Percentiles rank a stretch among this genome's conserved stretches.
Conservation (phyloP, 2,113 vertebrate genomes). For the Daphoenositta chrysoptera region DNA sequence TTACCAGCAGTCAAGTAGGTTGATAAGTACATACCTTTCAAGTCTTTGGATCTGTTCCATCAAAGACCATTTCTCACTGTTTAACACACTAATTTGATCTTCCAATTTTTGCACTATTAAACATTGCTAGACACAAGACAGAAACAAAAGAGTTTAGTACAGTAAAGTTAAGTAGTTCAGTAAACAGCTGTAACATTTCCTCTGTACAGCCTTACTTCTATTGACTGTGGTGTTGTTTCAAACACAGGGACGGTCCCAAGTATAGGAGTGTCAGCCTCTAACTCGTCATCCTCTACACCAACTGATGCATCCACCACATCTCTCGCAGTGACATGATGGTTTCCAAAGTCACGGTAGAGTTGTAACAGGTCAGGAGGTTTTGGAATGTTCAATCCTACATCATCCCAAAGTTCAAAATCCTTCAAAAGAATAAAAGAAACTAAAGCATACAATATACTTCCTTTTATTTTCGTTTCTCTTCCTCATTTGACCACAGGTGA, state of each 20-base stretch:
- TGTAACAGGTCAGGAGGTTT: conserved; percentile 94
- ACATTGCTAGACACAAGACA: conserved; percentile 78
- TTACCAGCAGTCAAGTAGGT: not conserved
- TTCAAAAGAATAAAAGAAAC: conserved; percentile 57
- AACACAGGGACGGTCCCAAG: conserved; percentile 47
- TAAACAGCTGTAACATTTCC: not conserved
- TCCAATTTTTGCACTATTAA: conserved; percentile 92
- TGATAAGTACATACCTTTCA: conserved; percentile 81
- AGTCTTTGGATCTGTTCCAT: conserved; percentile 92
- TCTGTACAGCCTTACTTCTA: conserved; percentile 65
- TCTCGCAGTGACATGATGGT: conserved; percentile 73
- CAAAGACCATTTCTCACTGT: conserved; percentile 89
- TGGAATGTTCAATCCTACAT: conserved; percentile 96
- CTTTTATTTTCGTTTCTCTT: not conserved
- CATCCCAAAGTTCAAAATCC: conserved; percentile 99
- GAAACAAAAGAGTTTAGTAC: conserved; percentile 42
- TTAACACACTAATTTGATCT: conserved; percentile 91
- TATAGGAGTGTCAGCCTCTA: conserved; percentile 75
- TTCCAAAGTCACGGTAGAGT: conserved; percentile 91
- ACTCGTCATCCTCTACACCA: conserved; percentile 82
- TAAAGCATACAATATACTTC: not conserved
- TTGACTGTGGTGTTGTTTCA: conserved; percentile 61
- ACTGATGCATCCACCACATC: conserved; percentile 86
- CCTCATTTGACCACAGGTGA: not conserved
- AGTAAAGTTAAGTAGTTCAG: not conserved